Percentiles rank a stretch among this genome's conserved stretches.
Conservation (phyloP, 30 jellyfish, hydroid and myxozoan genomes). For the Turritopsis dohrnii region DNA sequence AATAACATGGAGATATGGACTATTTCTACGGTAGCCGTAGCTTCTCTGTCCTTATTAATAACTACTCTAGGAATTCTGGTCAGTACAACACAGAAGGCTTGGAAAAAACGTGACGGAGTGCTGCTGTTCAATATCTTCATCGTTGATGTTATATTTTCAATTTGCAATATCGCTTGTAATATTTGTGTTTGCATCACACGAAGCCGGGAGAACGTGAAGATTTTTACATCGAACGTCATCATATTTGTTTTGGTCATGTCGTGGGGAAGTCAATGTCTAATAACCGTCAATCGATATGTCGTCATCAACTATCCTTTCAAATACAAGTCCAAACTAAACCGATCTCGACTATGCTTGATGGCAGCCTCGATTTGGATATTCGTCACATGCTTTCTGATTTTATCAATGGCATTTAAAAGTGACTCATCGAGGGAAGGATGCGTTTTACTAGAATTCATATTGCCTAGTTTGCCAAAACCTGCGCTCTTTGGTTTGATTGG, state of each 20-base stretch:
- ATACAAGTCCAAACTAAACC: neutral
- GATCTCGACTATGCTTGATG: neutral
- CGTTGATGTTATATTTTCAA: neutral
- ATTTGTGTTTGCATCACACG: neutral
- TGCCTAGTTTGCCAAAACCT: neutral
- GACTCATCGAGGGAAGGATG: neutral
- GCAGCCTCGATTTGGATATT: conserved; percentile 1
- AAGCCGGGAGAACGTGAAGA: neutral
- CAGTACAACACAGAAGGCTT: neutral
- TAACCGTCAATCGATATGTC: conserved; percentile 6
- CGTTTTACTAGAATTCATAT: neutral
- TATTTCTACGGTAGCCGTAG: neutral
- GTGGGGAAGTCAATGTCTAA: conserved; percentile 8
- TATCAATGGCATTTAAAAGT: neutral
- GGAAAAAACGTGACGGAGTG: conserved; percentile 19
- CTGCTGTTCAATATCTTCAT: conserved; percentile 14
- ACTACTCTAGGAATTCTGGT: neutral
- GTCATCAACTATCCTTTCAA: conserved; percentile 15
- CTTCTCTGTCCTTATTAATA: neutral
- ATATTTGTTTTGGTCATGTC: conserved; percentile 11
- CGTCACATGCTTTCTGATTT: neutral
- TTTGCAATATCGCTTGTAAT: neutral
- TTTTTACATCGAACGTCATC: neutral
- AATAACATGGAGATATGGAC: neutral
- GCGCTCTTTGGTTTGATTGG: neutral